Evolutionary conservation across 2,888 invertebrate species (phyloP), one percentile per base, ranked within the genome.

Genomic region (Cephus rjabovi): DNA sequence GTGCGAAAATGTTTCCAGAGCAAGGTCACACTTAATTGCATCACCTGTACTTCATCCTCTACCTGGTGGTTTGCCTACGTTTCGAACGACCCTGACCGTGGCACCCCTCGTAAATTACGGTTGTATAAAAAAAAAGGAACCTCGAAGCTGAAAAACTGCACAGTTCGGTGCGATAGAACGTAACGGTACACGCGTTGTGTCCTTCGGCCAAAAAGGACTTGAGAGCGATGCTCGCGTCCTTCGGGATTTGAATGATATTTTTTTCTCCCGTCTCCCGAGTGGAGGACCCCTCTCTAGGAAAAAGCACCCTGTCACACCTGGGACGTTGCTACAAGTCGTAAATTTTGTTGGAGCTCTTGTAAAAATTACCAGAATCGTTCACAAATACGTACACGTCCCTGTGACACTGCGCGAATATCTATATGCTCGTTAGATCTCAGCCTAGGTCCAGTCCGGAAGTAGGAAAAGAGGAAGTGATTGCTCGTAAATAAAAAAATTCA

Each of bases 1-100:
- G 86, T 86, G 88, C 82, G 82, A 87, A 88, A 88, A 88, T 83
- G 84, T 88, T 90, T 89, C 83, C 84, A 78, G 89, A 86, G 87
- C 90, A 89, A 91, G 91, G 91, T 89, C 89, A 81, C 74, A 80
- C 83, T 84, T 85, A 86, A 89, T 90, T 89, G 89, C 90, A 83
- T 90, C 91, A 91, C 90, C 90, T 91, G 90, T 88, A 85, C 82
- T 69, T 30, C 77, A 9, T 68, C 74, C 71, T 73, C 75, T 82
- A 84, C 82, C 85, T 86, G 84, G 75, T 73, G 78, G 79, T 79
- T 82, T 77, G 80, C 76, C 69, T 68, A 74, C 75, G 80, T 83
- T 81, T 82, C 79, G 75, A 80, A 82, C 81, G 82, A 83, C 83
- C 84, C 85, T 82, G 84, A 83, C 84, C 85, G 82, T 84, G 85